A percentile compares a stretch with the other conserved stretches of the same genome.
phyloP scores from a whole-genome alignment of 2,797 vertebrate species.

The Sandelia bainsii region DNA sequence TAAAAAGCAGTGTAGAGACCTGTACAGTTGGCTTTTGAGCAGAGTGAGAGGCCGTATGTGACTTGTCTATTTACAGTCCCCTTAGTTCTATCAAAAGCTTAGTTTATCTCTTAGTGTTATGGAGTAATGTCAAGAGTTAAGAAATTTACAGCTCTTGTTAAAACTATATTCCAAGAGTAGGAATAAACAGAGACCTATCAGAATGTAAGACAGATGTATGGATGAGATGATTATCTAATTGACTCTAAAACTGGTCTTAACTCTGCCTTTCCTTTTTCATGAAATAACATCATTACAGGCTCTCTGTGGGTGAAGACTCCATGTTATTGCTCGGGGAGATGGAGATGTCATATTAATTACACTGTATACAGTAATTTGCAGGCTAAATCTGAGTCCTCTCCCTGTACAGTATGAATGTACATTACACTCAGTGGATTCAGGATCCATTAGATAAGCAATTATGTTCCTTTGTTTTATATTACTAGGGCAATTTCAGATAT shows the following conservation, averaged over 20 bases:
- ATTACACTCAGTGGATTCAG: not conserved
- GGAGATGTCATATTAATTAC: slow-evolving; percentile 40
- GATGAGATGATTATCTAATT: slow-evolving; percentile 8
- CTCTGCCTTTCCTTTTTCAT: not conserved
- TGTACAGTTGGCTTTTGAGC: slow-evolving; percentile 31
- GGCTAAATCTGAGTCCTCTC: slow-evolving; percentile 3
- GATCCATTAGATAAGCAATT: slow-evolving; percentile 8
- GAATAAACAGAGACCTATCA: not conserved
- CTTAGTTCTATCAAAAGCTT: not conserved
- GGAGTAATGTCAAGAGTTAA: not conserved
- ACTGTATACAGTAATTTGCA: slow-evolving; percentile 26
- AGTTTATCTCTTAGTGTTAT: not conserved
- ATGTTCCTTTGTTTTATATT: slow-evolving; percentile 7
- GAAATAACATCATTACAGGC: slow-evolving; percentile 21
- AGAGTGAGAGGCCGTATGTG: slow-evolving; percentile 33
- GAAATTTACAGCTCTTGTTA: not conserved
- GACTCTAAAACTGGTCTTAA: not conserved
- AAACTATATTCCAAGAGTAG: not conserved
- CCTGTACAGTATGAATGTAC: slow-evolving; percentile 5
- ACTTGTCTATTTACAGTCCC: not conserved
- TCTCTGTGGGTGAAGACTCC: slow-evolving; percentile 11
- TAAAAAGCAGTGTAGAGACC: slow-evolving; percentile 57
- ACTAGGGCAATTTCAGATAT: slow-evolving; percentile 8
- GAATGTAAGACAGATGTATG: not conserved
- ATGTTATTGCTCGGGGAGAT: slow-evolving; percentile 12